phyloP scores from a whole-genome alignment of 2,888 invertebrate species.

The Amiota communis region DNA sequence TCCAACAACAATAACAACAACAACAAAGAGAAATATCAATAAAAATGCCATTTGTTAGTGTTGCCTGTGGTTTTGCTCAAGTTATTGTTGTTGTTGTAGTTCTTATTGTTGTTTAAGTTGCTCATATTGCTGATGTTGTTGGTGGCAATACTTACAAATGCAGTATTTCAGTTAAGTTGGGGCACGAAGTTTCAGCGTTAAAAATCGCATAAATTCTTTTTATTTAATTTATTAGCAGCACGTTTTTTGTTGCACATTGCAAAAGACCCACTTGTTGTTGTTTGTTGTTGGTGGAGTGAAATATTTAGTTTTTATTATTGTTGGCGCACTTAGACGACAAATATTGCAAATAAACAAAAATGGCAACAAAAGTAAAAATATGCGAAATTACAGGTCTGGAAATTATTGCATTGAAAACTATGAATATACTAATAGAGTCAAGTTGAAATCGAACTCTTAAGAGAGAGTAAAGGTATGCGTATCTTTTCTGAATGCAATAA shows the following conservation, averaged over 20 bases:
- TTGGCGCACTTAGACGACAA: constrained; percentile 64
- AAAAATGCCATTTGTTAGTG: constrained; percentile 61
- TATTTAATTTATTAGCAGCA: constrained; percentile 64
- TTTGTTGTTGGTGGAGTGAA: not conserved
- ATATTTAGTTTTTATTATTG: constrained; percentile 28
- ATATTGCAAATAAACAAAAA: constrained; percentile 59
- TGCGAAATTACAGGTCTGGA: constrained; percentile 63
- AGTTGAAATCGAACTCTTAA: too few relatives aligned
- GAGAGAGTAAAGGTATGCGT: too few relatives aligned
- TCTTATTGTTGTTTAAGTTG: constrained; percentile 1
- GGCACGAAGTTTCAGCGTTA: constrained; percentile 24
- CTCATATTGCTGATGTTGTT: constrained; percentile 6
- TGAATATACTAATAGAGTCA: too few relatives aligned
- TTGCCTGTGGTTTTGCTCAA: not conserved
- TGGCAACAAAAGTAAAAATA: constrained; percentile 41
- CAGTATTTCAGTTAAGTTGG: not conserved
- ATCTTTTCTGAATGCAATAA: too few relatives aligned
- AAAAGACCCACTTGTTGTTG: not conserved
- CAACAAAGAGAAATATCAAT: constrained; percentile 62
- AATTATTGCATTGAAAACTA: constrained; percentile 43
- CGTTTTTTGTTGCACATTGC: constrained; percentile 44
- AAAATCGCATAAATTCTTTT: constrained; percentile 38
- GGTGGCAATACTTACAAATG: not conserved
- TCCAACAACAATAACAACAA: constrained; percentile 39
- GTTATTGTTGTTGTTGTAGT: not conserved